These are phyloP conservation scores for Tipula lateralis DNA, from an alignment of 2,888 invertebrate species.

Conservation along the genomic window DNA sequence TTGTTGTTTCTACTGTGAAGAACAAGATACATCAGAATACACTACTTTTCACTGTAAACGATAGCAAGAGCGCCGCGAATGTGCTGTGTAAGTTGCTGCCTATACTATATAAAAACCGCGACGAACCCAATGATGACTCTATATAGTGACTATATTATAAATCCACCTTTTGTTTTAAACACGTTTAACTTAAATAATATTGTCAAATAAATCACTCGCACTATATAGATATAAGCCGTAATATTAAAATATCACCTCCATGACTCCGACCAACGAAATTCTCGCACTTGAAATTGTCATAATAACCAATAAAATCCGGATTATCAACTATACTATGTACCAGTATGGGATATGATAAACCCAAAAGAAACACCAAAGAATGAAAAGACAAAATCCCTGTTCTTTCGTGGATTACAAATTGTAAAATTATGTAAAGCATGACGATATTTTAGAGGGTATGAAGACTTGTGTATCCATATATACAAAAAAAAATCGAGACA, in stretches of 20 bases:
- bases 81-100: too few relatives aligned
- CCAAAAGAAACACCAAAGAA: background rate
- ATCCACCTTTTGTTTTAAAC: background rate
- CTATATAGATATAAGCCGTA: background rate
- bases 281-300: background rate
- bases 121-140: too few relatives aligned
- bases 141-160: too few relatives aligned
- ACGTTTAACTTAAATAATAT: background rate
- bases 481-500: background rate
- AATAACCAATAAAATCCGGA: slow-evolving; percentile 11
- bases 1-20: too few relatives aligned
- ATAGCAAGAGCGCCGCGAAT: too few relatives aligned
- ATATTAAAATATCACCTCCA: background rate
- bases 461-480: background rate
- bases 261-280: background rate
- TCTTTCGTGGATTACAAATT: background rate
- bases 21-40: too few relatives aligned
- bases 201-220: background rate
- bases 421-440: slow-evolving; percentile 1
- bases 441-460: background rate
- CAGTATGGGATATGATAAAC: background rate
- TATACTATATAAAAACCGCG: too few relatives aligned
- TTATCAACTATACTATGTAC: background rate
- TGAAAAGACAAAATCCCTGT: slow-evolving; percentile 9
- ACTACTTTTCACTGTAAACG: too few relatives aligned